Percentiles rank a stretch among this genome's conserved stretches.
These are phyloP conservation scores for Mormyrus proboscirostris DNA, from an alignment of 2,797 vertebrate species.

Conservation along the genomic window DNA sequence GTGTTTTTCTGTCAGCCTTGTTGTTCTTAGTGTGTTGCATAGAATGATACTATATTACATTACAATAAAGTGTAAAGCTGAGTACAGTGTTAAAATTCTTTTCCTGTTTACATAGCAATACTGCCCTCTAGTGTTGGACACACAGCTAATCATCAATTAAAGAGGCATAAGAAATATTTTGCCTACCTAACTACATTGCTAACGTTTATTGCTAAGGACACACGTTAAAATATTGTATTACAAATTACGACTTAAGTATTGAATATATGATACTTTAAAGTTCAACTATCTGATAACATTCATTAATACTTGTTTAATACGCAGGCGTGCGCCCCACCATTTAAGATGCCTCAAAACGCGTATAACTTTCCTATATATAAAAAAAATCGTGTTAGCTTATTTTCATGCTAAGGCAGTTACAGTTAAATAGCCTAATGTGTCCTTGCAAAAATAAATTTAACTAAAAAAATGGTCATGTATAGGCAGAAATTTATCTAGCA, in stretches of 20 bases:
- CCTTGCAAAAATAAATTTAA: neutral
- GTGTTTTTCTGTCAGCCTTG: neutral
- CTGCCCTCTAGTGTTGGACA: conserved; percentile 34
- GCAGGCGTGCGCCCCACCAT: neutral
- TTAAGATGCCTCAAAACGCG: neutral
- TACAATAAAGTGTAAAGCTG: neutral
- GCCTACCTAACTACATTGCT: neutral
- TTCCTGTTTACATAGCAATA: conserved; percentile 20
- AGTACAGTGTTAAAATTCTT: neutral
- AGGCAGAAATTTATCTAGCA: neutral
- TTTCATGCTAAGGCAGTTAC: neutral
- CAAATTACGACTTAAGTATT: neutral
- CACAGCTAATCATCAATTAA: neutral
- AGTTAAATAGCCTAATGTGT: neutral
- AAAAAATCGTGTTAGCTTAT: neutral
- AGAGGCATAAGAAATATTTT: neutral
- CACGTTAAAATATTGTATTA: neutral
- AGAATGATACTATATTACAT: neutral
- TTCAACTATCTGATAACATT: neutral
- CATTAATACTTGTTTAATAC: neutral
- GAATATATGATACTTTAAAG: neutral
- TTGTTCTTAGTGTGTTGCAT: neutral
- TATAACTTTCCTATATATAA: neutral
- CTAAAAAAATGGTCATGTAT: neutral
- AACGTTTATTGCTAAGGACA: neutral